A percentile compares a stretch with the other conserved stretches of the same genome.
Evolutionary conservation across 2,888 invertebrate genomes (phyloP).

Genomic region (Eutolmus rufibarbis): DNA sequence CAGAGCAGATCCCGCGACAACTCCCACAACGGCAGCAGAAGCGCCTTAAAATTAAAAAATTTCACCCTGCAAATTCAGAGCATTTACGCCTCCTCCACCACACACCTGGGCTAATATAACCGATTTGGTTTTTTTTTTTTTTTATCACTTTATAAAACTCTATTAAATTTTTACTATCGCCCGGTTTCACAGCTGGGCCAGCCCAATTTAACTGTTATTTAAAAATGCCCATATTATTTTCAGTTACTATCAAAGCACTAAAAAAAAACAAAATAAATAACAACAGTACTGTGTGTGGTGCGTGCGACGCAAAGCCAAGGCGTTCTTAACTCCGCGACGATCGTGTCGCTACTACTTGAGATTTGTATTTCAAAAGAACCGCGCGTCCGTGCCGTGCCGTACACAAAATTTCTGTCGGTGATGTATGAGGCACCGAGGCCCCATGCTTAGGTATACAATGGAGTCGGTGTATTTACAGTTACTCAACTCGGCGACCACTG

Average conservation of each 20-base stretch:
- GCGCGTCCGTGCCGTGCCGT: slow-evolving; percentile 25
- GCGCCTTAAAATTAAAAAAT: background rate
- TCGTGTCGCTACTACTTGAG: slow-evolving; percentile 59
- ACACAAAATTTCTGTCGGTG: background rate
- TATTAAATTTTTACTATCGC: background rate
- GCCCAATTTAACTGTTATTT: background rate
- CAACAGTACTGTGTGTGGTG: background rate
- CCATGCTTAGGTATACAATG: background rate
- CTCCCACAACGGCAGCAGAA: background rate
- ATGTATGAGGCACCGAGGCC: background rate
- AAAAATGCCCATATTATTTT: background rate
- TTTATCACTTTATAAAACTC: background rate
- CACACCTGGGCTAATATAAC: background rate
- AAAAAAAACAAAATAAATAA: background rate
- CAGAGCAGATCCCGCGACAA: background rate
- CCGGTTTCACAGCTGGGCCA: background rate
- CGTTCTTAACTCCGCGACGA: slow-evolving; percentile 63
- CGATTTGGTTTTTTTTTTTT: background rate
- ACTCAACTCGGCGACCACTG: slow-evolving; percentile 6
- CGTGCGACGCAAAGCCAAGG: background rate
- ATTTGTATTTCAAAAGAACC: slow-evolving; percentile 37
- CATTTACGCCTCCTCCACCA: background rate
- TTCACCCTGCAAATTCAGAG: background rate
- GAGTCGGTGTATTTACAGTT: slow-evolving; percentile 31
- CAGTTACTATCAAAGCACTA: background rate